Evolutionary conservation across 2,113 vertebrate species (phyloP).

Genomic region (Eonycteris spelaea): DNA sequence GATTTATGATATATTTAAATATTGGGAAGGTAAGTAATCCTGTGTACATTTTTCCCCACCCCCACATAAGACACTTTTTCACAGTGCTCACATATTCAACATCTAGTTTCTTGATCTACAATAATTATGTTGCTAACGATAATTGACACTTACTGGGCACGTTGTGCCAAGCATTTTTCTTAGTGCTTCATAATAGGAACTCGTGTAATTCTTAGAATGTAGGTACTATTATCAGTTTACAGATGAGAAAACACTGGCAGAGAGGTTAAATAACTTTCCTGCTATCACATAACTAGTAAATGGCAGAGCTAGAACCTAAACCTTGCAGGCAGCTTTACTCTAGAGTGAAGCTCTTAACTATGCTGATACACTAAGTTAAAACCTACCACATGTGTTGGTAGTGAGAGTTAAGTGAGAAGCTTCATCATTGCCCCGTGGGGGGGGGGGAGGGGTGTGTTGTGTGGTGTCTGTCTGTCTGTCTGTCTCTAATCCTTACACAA

Average conservation of each 20-base stretch:
- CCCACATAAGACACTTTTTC: neutral
- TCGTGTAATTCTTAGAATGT: neutral
- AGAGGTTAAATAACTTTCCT: neutral
- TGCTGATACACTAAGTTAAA: neutral
- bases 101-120: neutral
- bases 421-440: neutral
- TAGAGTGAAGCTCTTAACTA: neutral
- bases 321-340: neutral
- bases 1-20: neutral
- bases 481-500: neutral
- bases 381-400: neutral
- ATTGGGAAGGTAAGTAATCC: neutral
- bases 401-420: neutral
- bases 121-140: neutral
- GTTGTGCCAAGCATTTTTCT: neutral
- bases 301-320: neutral
- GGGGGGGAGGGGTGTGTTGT: too few relatives aligned
- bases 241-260: neutral
- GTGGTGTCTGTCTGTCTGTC: too few relatives aligned
- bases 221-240: neutral
- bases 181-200: neutral
- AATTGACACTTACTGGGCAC: neutral
- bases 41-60: neutral
- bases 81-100: neutral
- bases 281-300: neutral